Evolutionary conservation across 1,140 invertebrate genomes (phyloP), one percentile per base, ranked within the genome.

Genomic region (Zaprionus africanus): DNA sequence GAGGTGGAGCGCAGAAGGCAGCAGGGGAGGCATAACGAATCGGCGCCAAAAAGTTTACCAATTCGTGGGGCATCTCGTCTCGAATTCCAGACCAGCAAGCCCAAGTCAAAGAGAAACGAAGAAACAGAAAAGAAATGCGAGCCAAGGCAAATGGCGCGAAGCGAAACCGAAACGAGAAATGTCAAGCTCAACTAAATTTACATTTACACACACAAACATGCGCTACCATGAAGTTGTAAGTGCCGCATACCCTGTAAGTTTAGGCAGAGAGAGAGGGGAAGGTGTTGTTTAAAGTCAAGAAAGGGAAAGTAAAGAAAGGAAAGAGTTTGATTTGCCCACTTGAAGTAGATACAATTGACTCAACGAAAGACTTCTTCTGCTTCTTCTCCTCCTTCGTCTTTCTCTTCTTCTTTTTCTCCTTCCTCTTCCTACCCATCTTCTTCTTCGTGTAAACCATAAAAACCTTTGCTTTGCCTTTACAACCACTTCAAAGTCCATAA

Each of bases 11-110:
- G 34, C 7, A 31, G 22, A 5, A 24, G 17, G 49, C 6, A 7
- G 51, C 15, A 3, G 26, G 26, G 28, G 26, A n/a, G 54, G 31
- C 15, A 41, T 41, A 41, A 41, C 15, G 7, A 46, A 26, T 59
- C 67, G 74, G 80, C 80, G 70, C 73, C 80, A 41, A 71, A 80
- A 82, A 82, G 66, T 78, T 81, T 70, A 22, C 4, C 57, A 51
- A 80, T 73, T 87, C 56, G 15, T 19, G 41, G 34, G 24, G 22
- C 31, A 49, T 78, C 67, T 82, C 63, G 15, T 51, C 54, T 74
- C 28, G 36, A 74, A 69, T 49, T 62, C 26, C 63, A 19, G 22
- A 34, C 31, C 31, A 11, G 31, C 12, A 53, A 61, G 61, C 61
- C 26, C 51, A 41, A 54, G 26, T 62, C 12, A 46, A 61, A 43